phyloP scores from a whole-genome alignment of 2,113 vertebrate species.

The Mobula hypostoma region DNA sequence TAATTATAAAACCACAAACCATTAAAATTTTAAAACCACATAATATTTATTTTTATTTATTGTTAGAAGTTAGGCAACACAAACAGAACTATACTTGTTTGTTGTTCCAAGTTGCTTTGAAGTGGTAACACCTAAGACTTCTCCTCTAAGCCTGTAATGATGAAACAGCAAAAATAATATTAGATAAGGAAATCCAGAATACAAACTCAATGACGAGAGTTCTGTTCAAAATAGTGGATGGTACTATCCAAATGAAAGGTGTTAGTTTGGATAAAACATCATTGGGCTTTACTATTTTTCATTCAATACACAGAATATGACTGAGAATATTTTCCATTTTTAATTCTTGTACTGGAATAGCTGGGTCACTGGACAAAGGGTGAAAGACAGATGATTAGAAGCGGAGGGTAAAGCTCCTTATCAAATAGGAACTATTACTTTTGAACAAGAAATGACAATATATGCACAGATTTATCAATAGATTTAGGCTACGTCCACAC shows the following conservation, averaged over 20 bases:
- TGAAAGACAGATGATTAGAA: not conserved
- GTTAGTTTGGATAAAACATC: not conserved
- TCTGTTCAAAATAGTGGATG: not conserved
- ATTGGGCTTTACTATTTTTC: too few species aligned
- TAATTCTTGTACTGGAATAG: not conserved
- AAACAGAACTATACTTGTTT: not conserved
- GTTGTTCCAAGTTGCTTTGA: not conserved
- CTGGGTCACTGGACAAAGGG: not conserved
- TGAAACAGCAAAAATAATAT: not conserved
- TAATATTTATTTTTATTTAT: not conserved
- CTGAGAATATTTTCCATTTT: too few species aligned
- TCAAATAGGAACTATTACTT: too few species aligned
- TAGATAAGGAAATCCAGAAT: not conserved
- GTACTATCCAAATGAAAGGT: not conserved
- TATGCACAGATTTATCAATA: too few species aligned
- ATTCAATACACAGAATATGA: too few species aligned
- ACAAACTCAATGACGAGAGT: not conserved
- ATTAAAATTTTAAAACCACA: not conserved
- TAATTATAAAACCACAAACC: not conserved
- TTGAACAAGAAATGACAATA: too few species aligned
- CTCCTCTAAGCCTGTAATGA: not conserved
- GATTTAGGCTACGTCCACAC: not conserved
- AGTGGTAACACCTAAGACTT: not conserved
- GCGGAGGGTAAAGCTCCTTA: too few species aligned
- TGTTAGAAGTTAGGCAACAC: not conserved